Percentiles rank a stretch among this genome's conserved stretches.
Evolutionary conservation across 2,113 vertebrate genomes (phyloP).

Genomic region (Lagenorhynchus albirostris): DNA sequence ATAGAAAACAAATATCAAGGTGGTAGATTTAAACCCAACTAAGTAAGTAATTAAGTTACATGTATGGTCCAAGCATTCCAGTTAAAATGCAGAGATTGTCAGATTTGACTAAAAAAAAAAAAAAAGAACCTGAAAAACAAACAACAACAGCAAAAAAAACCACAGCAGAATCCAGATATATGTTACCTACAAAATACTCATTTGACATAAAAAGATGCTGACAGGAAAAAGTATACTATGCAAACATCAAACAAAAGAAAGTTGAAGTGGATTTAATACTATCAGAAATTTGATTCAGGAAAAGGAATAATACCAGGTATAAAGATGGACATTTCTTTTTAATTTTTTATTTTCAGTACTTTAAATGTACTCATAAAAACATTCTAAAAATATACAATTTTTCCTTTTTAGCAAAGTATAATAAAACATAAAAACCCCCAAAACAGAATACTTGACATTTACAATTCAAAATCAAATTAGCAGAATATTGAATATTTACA

Average conservation of each 20-base stretch:
- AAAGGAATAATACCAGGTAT: background rate
- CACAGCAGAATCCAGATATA: background rate
- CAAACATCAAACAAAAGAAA: background rate
- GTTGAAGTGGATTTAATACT: background rate
- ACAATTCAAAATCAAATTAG: slow-evolving; percentile 89
- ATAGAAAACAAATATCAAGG: background rate
- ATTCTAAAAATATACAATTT: slow-evolving; percentile 87
- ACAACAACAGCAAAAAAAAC: background rate
- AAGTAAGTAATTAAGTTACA: background rate
- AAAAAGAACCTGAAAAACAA: background rate
- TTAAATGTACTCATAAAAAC: slow-evolving; percentile 83
- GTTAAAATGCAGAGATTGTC: background rate
- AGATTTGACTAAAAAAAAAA: background rate
- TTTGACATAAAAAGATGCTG: background rate
- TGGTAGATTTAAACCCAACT: background rate
- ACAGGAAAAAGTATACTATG: background rate
- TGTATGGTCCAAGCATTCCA: background rate
- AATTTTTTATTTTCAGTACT: slow-evolving; percentile 83
- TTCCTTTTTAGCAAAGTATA: slow-evolving; percentile 88
- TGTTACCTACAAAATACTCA: background rate
- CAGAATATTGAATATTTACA: slow-evolving; percentile 89
- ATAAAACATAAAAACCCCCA: slow-evolving; percentile 91
- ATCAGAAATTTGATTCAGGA: background rate
- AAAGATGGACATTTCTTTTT: slow-evolving; percentile 2
- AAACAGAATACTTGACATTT: slow-evolving; percentile 88